Conservation (phyloP, 92 coral and sea anemone species). For the Desmophyllum pertusum region DNA sequence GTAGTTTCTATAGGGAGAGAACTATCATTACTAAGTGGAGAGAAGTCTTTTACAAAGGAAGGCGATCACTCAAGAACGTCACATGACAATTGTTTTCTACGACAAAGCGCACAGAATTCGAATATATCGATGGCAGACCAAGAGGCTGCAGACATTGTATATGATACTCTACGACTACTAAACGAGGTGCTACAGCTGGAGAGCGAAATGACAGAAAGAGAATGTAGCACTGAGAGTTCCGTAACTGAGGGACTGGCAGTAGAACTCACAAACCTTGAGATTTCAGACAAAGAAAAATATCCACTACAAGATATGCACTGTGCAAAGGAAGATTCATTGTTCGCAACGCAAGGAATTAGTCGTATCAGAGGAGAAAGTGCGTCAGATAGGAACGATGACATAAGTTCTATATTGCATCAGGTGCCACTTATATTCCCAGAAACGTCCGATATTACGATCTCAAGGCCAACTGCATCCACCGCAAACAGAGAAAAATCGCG, state of each 20-base stretch:
- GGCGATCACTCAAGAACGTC: background rate
- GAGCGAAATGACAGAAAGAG: background rate
- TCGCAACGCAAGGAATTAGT: background rate
- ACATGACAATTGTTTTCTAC: background rate
- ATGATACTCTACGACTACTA: background rate
- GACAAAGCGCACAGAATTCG: background rate
- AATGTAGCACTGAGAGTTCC: background rate
- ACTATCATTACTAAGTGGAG: background rate
- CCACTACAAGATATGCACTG: background rate
- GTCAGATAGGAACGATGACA: background rate
- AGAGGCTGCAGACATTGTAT: background rate
- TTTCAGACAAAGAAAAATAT: background rate
- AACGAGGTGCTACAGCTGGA: background rate
- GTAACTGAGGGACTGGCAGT: background rate
- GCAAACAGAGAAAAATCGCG: background rate
- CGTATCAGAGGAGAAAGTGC: background rate
- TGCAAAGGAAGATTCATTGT: background rate
- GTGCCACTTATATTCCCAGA: conserved; percentile 15
- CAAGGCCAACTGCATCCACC: background rate
- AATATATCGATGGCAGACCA: background rate
- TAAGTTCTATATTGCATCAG: background rate
- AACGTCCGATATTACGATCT: background rate
- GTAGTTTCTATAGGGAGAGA: background rate
- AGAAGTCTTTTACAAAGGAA: background rate
- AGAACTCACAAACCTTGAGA: background rate